These are phyloP conservation scores for human DNA, from an alignment of 2,113 vertebrate genomes.

Conservation along the genomic window GRCh38 chr3:98958001-98958500, in stretches of 20 bases:
- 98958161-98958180: not conserved
- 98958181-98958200: not conserved
- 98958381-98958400: not conserved
- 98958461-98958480: not conserved
- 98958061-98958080: not conserved
- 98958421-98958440: not conserved
- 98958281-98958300: not conserved
- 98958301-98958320: not conserved
- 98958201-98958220: not conserved
- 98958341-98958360: not conserved
- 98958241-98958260: conserved; percentile 2
- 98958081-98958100: not conserved
- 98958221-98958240: not conserved
- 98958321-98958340: not conserved
- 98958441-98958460: not conserved
- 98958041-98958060: not conserved
- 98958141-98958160: not conserved
- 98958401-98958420: not conserved
- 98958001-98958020: conserved; percentile 24
- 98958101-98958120: not conserved
- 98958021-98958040: not conserved
- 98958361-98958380: not conserved
- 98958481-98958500: not conserved
- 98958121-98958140: not conserved
- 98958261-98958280: not conserved